Percentiles rank a stretch among this genome's conserved stretches.
Conservation (phyloP, 2,113 vertebrate species). For the Dicrurus megarhynchus region DNA sequence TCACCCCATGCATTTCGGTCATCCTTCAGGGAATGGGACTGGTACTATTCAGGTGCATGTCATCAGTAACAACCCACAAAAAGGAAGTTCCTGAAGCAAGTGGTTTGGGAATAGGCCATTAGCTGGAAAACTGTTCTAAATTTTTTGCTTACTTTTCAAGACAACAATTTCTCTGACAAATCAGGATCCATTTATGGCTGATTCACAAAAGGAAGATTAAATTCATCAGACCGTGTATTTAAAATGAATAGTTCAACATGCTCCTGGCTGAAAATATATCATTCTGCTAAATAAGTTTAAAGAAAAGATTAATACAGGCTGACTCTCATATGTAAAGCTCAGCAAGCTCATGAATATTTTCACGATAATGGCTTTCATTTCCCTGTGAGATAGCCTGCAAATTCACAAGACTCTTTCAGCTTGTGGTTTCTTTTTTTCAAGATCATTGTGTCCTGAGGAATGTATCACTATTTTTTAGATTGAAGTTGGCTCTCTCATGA, state of each 20-base stretch:
- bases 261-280: neutral
- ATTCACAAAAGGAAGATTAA: neutral
- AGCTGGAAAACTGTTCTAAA: neutral
- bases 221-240: neutral
- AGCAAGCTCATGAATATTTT: constrained; percentile 1
- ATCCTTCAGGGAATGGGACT: neutral
- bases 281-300: neutral
- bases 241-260: neutral
- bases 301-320: neutral
- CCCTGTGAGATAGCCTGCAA: neutral
- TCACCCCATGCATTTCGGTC: neutral
- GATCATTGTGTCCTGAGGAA: neutral
- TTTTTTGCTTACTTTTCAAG: neutral
- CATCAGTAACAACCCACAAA: neutral
- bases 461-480: neutral
- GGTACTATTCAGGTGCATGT: neutral
- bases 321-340: neutral
- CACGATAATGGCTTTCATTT: neutral
- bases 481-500: neutral
- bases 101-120: neutral
- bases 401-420: neutral
- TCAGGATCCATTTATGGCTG: neutral
- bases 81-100: neutral
- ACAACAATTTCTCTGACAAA: neutral
- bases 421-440: neutral